These are phyloP conservation scores for Slavum lentiscoides DNA, from an alignment of 2,888 invertebrate species.

Conservation along the genomic window DNA sequence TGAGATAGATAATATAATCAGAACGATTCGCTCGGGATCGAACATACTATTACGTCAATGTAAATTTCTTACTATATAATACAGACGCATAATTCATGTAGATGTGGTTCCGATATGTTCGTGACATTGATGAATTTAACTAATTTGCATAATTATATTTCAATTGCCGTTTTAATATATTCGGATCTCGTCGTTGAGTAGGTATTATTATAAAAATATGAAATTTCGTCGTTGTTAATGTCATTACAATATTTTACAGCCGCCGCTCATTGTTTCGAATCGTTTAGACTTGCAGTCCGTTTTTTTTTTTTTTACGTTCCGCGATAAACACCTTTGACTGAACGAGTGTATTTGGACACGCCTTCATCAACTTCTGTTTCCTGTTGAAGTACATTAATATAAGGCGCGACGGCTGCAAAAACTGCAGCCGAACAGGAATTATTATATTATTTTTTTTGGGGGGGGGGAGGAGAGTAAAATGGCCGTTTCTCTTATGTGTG, in stretches of 20 bases:
- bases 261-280: conserved; percentile 30
- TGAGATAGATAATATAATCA: no score
- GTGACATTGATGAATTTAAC: conserved; percentile 37
- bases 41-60: conserved; percentile 11
- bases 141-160: conserved; percentile 38
- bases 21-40: neutral
- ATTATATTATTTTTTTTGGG: conserved; percentile 4
- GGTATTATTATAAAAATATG: conserved; percentile 31
- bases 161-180: conserved; percentile 21
- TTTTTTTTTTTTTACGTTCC: neutral
- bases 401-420: no score
- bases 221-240: conserved; percentile 13
- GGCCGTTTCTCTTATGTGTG: neutral
- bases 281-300: conserved; percentile 9
- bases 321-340: conserved; percentile 5
- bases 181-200: neutral
- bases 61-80: conserved; percentile 22
- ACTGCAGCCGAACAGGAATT: conserved; percentile 3
- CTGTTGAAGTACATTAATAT: conserved; percentile 27
- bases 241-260: conserved; percentile 20
- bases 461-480: neutral
- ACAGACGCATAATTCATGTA: conserved; percentile 25
- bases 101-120: conserved; percentile 33
- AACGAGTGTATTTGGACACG: conserved; percentile 19
- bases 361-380: conserved; percentile 31